These are phyloP conservation scores for Dendrolimus pini DNA, from an alignment of 2,888 invertebrate genomes.

Conservation along the genomic window DNA sequence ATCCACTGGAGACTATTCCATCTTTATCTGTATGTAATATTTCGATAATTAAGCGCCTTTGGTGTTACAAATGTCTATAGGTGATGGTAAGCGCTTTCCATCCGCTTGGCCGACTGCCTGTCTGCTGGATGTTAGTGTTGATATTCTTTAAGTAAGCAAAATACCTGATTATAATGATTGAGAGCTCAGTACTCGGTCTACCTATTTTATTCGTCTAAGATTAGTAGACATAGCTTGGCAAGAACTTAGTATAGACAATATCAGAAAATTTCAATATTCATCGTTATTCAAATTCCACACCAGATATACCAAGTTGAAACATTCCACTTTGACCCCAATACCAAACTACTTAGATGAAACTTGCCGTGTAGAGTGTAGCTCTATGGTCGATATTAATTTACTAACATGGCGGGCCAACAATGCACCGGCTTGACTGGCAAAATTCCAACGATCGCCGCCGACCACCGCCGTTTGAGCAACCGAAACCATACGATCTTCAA, in stretches of 20 bases:
- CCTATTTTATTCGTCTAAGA: too few relatives aligned
- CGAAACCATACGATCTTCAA: conserved; percentile 32
- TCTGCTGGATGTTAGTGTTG: too few relatives aligned
- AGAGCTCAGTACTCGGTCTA: too few relatives aligned
- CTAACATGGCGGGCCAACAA: conserved; percentile 53
- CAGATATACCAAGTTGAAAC: neutral
- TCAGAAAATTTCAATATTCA: neutral
- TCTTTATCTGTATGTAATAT: too few relatives aligned
- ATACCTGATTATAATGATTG: too few relatives aligned
- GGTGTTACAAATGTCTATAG: too few relatives aligned
- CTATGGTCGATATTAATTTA: conserved; percentile 64
- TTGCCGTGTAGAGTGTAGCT: conserved; percentile 36
- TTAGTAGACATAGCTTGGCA: too few relatives aligned
- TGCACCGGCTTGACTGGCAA: conserved; percentile 52
- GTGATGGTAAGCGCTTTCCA: too few relatives aligned
- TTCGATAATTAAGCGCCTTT: too few relatives aligned
- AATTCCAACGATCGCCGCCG: conserved; percentile 43
- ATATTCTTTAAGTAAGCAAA: too few relatives aligned
- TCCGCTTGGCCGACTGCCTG: too few relatives aligned
- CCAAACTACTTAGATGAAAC: conserved; percentile 18
- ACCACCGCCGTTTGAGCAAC: conserved; percentile 18
- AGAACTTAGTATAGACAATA: neutral
- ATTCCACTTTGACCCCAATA: conserved; percentile 5
- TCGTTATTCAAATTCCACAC: neutral
- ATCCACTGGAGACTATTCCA: too few relatives aligned